These are phyloP conservation scores for Struthidea cinerea DNA, from an alignment of 2,113 vertebrate genomes.

Conservation along the genomic window DNA sequence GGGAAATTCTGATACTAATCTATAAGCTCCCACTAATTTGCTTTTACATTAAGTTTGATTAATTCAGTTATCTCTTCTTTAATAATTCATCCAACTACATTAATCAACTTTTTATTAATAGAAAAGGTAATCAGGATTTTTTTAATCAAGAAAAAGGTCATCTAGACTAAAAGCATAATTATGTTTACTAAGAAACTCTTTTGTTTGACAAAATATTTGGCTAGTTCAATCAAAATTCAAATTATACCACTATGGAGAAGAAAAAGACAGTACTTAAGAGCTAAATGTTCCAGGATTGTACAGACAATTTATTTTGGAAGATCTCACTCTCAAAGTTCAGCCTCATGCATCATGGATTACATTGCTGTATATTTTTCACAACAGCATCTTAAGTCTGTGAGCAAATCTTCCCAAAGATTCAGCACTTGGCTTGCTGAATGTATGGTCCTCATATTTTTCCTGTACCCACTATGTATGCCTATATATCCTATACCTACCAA, in stretches of 20 bases:
- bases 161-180: background rate
- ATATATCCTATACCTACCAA: background rate
- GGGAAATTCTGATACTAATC: background rate
- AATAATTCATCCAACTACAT: background rate
- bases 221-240: constrained; percentile 48
- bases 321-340: background rate
- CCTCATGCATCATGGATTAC: background rate
- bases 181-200: background rate
- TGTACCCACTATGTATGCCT: too few relatives aligned
- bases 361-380: background rate
- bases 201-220: background rate
- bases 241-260: background rate
- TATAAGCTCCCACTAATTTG: background rate
- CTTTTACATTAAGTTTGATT: background rate
- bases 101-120: constrained; percentile 12
- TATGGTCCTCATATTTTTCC: fast-evolving
- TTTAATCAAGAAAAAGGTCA: background rate
- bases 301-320: background rate
- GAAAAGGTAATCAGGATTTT: background rate
- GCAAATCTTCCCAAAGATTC: background rate
- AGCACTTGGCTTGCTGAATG: background rate
- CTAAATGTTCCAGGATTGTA: background rate
- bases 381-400: background rate
- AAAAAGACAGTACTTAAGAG: background rate
- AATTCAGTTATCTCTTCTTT: constrained; percentile 8